A percentile compares a stretch with the other conserved stretches of the same genome.
phyloP scores from a whole-genome alignment of 2,888 invertebrate genomes.

The Mesoligia furuncula region DNA sequence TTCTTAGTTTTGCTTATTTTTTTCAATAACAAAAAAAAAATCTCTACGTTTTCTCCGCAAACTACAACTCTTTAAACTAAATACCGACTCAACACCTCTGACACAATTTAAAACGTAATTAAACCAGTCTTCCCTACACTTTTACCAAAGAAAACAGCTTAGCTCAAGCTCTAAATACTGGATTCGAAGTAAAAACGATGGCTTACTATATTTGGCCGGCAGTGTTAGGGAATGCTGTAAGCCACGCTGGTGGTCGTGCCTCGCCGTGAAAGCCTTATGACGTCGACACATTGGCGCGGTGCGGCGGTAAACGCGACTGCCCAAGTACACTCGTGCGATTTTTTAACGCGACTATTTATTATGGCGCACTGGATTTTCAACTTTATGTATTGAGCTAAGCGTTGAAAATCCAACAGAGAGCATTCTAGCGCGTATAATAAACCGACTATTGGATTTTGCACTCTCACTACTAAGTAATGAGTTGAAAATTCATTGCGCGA shows the following conservation, averaged over 20 bases:
- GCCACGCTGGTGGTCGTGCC: constrained; percentile 47
- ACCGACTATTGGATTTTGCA: neutral
- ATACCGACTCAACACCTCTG: neutral
- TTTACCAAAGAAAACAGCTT: constrained; percentile 34
- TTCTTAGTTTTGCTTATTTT: neutral
- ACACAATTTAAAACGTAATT: constrained; percentile 14
- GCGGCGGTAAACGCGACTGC: constrained; percentile 1
- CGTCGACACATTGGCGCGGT: constrained; percentile 23
- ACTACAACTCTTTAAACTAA: neutral
- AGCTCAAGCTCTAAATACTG: constrained; percentile 40
- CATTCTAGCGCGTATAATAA: neutral
- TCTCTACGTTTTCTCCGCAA: neutral
- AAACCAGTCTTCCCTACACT: constrained; percentile 24
- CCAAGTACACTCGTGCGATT: neutral
- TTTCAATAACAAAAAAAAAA: neutral
- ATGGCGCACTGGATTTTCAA: neutral
- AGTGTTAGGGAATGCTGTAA: constrained; percentile 51
- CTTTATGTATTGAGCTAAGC: neutral
- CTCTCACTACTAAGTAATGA: neutral
- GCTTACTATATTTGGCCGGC: constrained; percentile 50
- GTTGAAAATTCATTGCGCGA: neutral
- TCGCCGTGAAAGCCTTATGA: constrained; percentile 43
- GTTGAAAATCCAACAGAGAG: neutral
- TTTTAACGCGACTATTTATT: neutral
- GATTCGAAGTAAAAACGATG: constrained; percentile 45